Percentiles rank a stretch among this genome's conserved stretches.
Evolutionary conservation across 1,140 invertebrate species (phyloP).

Genomic region (Papilio helenus): DNA sequence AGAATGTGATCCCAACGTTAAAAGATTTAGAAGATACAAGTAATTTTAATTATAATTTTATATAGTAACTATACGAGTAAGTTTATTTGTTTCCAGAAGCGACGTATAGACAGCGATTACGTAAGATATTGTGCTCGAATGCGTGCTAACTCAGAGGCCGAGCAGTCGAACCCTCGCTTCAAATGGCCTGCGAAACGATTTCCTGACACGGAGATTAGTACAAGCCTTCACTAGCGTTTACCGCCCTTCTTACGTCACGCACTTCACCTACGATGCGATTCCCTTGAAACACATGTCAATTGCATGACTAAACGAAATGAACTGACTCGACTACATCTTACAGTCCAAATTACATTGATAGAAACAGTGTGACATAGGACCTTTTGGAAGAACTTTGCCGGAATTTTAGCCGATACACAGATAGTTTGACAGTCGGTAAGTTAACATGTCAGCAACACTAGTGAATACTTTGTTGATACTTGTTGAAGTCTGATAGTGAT

Average conservation of each 20-base stretch:
- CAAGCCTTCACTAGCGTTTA: conserved; percentile 80
- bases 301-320: conserved; percentile 54
- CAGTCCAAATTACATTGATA: conserved; percentile 56
- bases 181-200: conserved; percentile 82
- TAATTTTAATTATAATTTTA: not conserved
- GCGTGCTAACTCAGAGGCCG: conserved; percentile 71
- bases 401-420: conserved; percentile 58
- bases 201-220: conserved; percentile 83
- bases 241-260: conserved; percentile 81
- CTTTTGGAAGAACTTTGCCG: conserved; percentile 9
- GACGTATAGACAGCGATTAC: conserved; percentile 70
- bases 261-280: conserved; percentile 66
- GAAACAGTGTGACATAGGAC: conserved; percentile 39
- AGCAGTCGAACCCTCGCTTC: conserved; percentile 65
- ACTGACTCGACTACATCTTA: conserved; percentile 53
- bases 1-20: not conserved
- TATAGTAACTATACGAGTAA: not conserved
- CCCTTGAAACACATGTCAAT: conserved; percentile 63
- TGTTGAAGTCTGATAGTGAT: conserved; percentile 67
- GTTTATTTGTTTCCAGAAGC: conserved; percentile 39
- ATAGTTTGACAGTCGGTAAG: conserved; percentile 80
- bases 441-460: conserved; percentile 80
- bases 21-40: not conserved
- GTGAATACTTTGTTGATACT: conserved; percentile 60
- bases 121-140: conserved; percentile 75